phyloP scores from a whole-genome alignment of 2,888 invertebrate genomes.

The Trissoscelio sp. region DNA sequence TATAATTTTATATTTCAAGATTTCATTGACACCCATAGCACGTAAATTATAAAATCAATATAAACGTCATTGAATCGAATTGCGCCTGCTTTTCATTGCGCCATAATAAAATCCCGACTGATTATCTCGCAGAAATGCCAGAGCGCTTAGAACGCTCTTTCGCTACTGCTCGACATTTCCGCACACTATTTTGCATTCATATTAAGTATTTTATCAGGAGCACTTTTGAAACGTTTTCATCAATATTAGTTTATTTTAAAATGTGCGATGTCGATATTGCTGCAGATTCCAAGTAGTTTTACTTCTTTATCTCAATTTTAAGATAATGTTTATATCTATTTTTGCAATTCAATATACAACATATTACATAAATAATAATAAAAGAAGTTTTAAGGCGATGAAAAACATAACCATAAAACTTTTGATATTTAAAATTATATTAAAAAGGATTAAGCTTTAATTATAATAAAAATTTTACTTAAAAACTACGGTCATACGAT shows the following conservation, averaged over 20 bases:
- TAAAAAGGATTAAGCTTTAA: too few relatives aligned
- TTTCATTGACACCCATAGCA: slow-evolving; percentile 9
- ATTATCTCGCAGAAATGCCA: slow-evolving; percentile 23
- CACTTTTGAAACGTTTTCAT: slow-evolving; percentile 5
- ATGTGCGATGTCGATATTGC: not conserved
- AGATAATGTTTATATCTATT: not conserved
- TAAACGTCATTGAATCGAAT: slow-evolving; percentile 45
- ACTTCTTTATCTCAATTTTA: not conserved
- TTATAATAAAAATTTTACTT: too few relatives aligned
- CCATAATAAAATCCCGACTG: slow-evolving; percentile 33
- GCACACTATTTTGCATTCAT: not conserved
- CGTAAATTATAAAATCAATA: slow-evolving; percentile 38
- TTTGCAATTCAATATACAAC: too few relatives aligned
- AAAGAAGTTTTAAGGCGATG: too few relatives aligned
- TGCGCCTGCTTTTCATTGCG: slow-evolving; percentile 12
- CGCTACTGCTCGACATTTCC: not conserved
- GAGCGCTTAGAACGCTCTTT: slow-evolving; percentile 1
- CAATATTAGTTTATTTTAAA: not conserved
- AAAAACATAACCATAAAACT: too few relatives aligned
- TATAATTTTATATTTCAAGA: slow-evolving; percentile 34
- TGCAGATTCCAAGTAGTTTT: not conserved
- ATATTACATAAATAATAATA: too few relatives aligned
- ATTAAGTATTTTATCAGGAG: not conserved
- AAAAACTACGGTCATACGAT: too few relatives aligned
- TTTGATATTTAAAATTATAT: too few relatives aligned